Evolutionary conservation across 2,113 vertebrate genomes (phyloP), one percentile per base, ranked within the genome.

Genomic region (Colossoma macropomum): DNA sequence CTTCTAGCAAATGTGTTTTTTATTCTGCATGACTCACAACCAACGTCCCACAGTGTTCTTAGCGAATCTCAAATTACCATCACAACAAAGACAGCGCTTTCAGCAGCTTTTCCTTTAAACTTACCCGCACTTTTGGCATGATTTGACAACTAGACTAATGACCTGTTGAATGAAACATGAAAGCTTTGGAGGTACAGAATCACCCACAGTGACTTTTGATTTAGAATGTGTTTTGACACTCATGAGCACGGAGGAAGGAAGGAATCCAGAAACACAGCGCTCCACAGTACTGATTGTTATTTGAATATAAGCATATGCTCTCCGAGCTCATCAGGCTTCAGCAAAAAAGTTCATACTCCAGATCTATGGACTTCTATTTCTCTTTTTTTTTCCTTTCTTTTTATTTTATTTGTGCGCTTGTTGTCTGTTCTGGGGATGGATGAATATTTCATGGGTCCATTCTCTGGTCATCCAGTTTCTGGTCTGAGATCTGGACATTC

Each of bases 401-500:
- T 28, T 77, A 38, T 76, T 74, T 52, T 25, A 69, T 62, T 77
- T 73, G 19, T 32, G 84, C 75, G 38, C 27, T 80, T 75, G 62
- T 73, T 62, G 38, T 72, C 38, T 84, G 72, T 82, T 85, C 79
- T 8, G 30, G 25, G 77, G 71, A 28, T 52, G 27, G 63, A 63
- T 83, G 59, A 89, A 85, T 85, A 80, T 88, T 88, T 84, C 34
- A 84, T 88, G 69, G 73, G 60, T 54, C 34, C 7, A 7, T 70
- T 56, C 76, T 52, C 59, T 68, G 75, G 70, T 32, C 82, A 75
- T 84, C 38, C 70, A 30, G 70, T 72, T 77, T 63, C 48, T 34
- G 45, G 54, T 70, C 62, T 59, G 68, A 70, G 45, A 73, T 79
- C 34, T 45, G 41, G 32, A 74, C n/a, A 23, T 83, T 34, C 63